Conservation (phyloP, 2,113 vertebrate species). For the Nycticorax nycticorax region DNA sequence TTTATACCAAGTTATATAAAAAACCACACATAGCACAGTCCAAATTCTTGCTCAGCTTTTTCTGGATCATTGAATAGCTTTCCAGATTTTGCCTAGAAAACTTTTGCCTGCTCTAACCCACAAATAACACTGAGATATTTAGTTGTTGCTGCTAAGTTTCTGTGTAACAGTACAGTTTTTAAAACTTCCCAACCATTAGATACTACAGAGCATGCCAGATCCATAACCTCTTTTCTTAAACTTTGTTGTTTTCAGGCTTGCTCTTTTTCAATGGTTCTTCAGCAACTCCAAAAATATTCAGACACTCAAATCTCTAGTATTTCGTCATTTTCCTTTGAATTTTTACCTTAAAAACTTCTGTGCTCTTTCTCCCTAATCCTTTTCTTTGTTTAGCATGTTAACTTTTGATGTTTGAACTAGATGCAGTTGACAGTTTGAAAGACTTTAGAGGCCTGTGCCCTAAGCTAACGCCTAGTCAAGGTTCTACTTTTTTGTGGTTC, state of each 20-base stretch:
- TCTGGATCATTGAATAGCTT: not conserved
- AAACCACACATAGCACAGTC: not conserved
- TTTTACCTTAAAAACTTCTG: constrained; percentile 9
- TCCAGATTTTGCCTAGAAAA: not conserved
- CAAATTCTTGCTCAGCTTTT: not conserved
- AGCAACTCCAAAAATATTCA: not conserved
- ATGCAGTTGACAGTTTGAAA: not conserved
- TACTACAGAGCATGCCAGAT: not conserved
- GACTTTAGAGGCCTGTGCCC: constrained; percentile 34
- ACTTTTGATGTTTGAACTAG: constrained; percentile 20
- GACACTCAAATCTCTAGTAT: not conserved
- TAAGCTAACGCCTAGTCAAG: constrained; percentile 50
- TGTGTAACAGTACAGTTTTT: not conserved
- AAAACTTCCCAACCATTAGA: not conserved
- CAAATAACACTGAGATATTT: not conserved
- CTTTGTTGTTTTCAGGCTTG: not conserved
- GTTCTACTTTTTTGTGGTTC: constrained; percentile 1
- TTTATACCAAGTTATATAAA: not conserved
- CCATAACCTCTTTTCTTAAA: not conserved
- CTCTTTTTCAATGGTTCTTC: not conserved
- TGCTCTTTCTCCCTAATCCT: constrained; percentile 15
- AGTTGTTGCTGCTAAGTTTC: not conserved
- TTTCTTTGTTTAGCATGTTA: constrained; percentile 42
- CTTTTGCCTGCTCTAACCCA: not conserved
- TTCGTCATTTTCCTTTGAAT: not conserved